Percentiles rank a stretch among this genome's conserved stretches.
Conservation (phyloP, 2,888 invertebrate species). For the Syrphus vitripennis region DNA sequence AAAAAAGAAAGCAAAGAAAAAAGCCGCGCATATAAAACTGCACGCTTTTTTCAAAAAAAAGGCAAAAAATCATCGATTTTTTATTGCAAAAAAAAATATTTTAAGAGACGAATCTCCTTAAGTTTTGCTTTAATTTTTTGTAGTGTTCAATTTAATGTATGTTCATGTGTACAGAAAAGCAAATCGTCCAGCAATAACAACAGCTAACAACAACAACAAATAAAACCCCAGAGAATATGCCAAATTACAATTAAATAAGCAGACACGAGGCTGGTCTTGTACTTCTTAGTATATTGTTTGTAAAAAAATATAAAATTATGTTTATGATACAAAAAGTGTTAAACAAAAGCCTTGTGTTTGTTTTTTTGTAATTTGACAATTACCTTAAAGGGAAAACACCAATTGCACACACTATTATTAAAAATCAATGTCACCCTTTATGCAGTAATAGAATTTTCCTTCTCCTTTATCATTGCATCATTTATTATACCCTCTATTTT, state of each 20-base stretch:
- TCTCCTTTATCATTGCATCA: not conserved
- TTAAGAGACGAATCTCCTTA: slow-evolving; percentile 77
- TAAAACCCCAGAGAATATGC: slow-evolving; percentile 70
- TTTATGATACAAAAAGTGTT: slow-evolving; percentile 14
- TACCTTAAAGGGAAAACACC: slow-evolving; percentile 43
- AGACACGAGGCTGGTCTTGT: slow-evolving; percentile 47
- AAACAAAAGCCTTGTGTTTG: slow-evolving; percentile 71
- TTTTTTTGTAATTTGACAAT: slow-evolving; percentile 75
- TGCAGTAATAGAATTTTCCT: slow-evolving; percentile 5
- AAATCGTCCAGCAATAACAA: slow-evolving; percentile 76
- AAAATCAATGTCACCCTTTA: slow-evolving; percentile 27
- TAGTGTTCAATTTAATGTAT: slow-evolving; percentile 81
- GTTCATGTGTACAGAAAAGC: slow-evolving; percentile 79
- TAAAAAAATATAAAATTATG: not conserved
- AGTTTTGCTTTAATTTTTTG: slow-evolving; percentile 81
- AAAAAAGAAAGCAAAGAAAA: slow-evolving; percentile 40
- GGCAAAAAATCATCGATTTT: slow-evolving; percentile 12
- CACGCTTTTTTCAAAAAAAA: slow-evolving; percentile 42
- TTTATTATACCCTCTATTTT: not conserved
- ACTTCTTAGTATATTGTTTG: not conserved
- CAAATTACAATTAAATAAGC: slow-evolving; percentile 73
- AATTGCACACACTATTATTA: slow-evolving; percentile 40
- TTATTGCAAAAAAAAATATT: slow-evolving; percentile 11
- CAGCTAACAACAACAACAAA: slow-evolving; percentile 65
- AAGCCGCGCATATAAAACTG: slow-evolving; percentile 33